These are phyloP conservation scores for Galleria mellonella DNA, from an alignment of 1,140 invertebrate species.

Conservation along the genomic window DNA sequence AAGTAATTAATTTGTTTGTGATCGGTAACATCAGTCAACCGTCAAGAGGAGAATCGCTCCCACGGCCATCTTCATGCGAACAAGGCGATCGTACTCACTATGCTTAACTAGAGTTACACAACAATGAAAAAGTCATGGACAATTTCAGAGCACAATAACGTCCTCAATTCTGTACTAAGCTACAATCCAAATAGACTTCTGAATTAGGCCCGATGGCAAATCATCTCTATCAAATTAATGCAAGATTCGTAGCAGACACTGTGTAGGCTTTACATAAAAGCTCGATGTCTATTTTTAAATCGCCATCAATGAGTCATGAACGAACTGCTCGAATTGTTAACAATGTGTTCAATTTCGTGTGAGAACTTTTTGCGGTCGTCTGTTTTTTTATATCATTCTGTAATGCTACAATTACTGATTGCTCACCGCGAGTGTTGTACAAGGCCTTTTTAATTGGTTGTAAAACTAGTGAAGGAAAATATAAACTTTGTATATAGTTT, in stretches of 20 bases:
- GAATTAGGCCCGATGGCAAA: conserved; percentile 28
- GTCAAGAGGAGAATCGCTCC: conserved; percentile 41
- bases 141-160: conserved; percentile 12
- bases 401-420: conserved; percentile 2
- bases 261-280: conserved; percentile 1
- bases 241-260: conserved; percentile 18
- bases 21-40: conserved; percentile 63
- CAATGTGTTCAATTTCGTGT: conserved; percentile 24
- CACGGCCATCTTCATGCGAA: conserved; percentile 34
- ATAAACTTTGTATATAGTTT: too few species aligned
- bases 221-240: too few species aligned
- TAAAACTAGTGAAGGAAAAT: neutral
- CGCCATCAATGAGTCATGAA: conserved; percentile 34
- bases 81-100: conserved; percentile 19
- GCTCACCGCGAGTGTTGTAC: neutral
- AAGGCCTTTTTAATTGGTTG: neutral
- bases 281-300: conserved; percentile 35
- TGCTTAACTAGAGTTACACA: conserved; percentile 24
- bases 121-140: conserved; percentile 26
- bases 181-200: conserved; percentile 9
- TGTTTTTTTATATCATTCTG: conserved; percentile 12
- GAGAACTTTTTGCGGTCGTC: conserved; percentile 19
- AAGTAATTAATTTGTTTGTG: conserved; percentile 46
- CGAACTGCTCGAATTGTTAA: conserved; percentile 48
- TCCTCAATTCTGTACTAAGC: conserved; percentile 15